Conservation (phyloP, 2,888 invertebrate genomes). For the Dione juno region DNA sequence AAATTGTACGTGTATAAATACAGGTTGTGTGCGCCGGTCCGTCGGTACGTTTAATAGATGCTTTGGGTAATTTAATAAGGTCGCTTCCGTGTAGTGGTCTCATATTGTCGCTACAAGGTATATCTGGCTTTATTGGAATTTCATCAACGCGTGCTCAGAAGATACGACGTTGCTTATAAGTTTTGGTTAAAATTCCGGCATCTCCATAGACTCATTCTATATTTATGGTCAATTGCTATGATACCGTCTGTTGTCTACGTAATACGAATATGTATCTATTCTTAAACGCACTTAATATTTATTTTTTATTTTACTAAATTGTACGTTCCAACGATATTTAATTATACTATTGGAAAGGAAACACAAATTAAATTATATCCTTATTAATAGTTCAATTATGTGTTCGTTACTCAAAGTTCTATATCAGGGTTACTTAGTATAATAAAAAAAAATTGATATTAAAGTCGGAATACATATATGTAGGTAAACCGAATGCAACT, state of each 20-base stretch:
- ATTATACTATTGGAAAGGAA: neutral
- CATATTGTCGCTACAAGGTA: slow-evolving; percentile 43
- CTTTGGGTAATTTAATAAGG: slow-evolving; percentile 67
- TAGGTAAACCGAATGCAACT: neutral
- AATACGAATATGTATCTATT: too few species aligned
- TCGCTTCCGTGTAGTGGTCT: slow-evolving; percentile 60
- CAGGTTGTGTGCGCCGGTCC: slow-evolving; percentile 73
- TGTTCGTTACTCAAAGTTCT: too few species aligned
- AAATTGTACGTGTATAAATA: slow-evolving; percentile 80
- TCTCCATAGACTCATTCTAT: slow-evolving; percentile 34
- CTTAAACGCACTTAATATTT: too few species aligned
- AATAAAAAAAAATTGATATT: neutral
- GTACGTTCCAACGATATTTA: neutral
- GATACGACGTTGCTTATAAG: slow-evolving; percentile 35
- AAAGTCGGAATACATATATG: neutral
- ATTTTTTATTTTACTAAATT: neutral
- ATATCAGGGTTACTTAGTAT: too few species aligned
- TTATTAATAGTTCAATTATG: too few species aligned
- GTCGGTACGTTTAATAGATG: slow-evolving; percentile 74
- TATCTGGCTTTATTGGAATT: slow-evolving; percentile 46
- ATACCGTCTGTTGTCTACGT: neutral
- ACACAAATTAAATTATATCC: neutral
- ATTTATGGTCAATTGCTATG: neutral
- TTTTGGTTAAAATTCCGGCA: slow-evolving; percentile 32
- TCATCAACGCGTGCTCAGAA: slow-evolving; percentile 41